phyloP scores from a whole-genome alignment of 2,113 vertebrate species.

The human (Homo sapiens) region GRCh38 chr11:92900001-92900500 shows the following conservation, averaged over 20 bases:
- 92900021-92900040: background rate
- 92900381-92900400: background rate
- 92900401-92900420: background rate
- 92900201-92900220: constrained; percentile 39
- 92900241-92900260: constrained; percentile 5
- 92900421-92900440: background rate
- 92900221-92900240: background rate
- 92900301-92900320: background rate
- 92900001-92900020: background rate
- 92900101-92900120: background rate
- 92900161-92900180: constrained; percentile 7
- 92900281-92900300: background rate
- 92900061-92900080: background rate
- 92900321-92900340: background rate
- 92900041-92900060: background rate
- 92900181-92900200: background rate
- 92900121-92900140: background rate
- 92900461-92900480: background rate
- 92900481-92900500: background rate
- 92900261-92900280: background rate
- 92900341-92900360: background rate
- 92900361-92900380: background rate
- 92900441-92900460: background rate
- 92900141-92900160: constrained; percentile 24
- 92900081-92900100: background rate